Evolutionary conservation across 2,888 invertebrate genomes (phyloP).

Genomic region (Brenthis ino): DNA sequence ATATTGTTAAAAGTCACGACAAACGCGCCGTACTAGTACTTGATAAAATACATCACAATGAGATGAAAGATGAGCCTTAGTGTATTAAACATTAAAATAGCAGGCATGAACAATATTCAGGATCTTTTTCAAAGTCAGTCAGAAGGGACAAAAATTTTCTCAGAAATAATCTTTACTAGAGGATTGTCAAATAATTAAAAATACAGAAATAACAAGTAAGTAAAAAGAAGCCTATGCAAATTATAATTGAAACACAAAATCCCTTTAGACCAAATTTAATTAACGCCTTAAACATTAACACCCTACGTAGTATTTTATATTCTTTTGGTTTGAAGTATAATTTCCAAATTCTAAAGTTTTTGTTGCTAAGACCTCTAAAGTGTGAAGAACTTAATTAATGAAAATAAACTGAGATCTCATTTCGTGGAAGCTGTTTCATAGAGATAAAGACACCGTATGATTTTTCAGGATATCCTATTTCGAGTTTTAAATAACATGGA

Average conservation of each 20-base stretch:
- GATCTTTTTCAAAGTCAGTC: too few relatives aligned
- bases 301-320: conserved; percentile 2
- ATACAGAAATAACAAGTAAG: background rate
- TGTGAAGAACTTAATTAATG: conserved; percentile 26
- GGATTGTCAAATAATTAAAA: background rate
- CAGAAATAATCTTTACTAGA: too few relatives aligned
- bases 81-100: too few relatives aligned
- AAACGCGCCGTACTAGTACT: too few relatives aligned
- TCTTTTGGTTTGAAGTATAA: conserved; percentile 7
- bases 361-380: conserved; percentile 3
- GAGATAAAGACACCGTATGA: background rate
- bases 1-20: too few relatives aligned
- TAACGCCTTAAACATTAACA: conserved; percentile 15
- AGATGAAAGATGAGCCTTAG: too few relatives aligned
- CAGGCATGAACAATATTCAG: too few relatives aligned
- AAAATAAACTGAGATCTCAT: conserved; percentile 22
- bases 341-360: conserved; percentile 1
- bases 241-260: conserved; percentile 3
- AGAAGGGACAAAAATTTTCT: too few relatives aligned
- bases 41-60: too few relatives aligned
- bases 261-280: conserved; percentile 8
- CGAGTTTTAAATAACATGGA: background rate
- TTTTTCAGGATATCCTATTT: background rate
- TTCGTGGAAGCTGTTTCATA: background rate
- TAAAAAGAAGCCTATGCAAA: background rate